Conservation (phyloP, 92 coral and sea anemone genomes). For the Parazoanthus atlanticus region DNA sequence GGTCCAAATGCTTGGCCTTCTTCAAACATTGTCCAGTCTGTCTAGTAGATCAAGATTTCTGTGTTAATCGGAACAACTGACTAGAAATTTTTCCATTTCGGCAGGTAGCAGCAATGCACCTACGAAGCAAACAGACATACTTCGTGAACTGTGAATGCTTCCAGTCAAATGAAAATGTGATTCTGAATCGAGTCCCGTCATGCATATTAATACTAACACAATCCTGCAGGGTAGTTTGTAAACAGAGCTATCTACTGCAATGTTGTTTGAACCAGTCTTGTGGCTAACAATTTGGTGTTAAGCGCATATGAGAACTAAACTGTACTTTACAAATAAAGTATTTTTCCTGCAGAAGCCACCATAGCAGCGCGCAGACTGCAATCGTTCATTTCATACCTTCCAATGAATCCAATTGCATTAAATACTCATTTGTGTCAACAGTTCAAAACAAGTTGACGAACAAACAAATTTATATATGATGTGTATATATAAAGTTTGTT, state of each 20-base stretch:
- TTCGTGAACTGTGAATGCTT: neutral
- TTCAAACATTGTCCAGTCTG: constrained; percentile 21
- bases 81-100: neutral
- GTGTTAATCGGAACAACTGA: neutral
- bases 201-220: constrained; percentile 32
- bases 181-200: neutral
- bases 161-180: neutral
- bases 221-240: constrained; percentile 14
- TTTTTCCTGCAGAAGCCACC: neutral
- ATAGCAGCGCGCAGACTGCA: constrained; percentile 18
- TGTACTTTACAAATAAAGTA: too few relatives aligned
- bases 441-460: constrained; percentile 16
- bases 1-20: constrained; percentile 11
- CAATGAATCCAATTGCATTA: constrained; percentile 25
- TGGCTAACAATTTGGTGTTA: neutral
- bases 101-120: neutral
- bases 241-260: neutral
- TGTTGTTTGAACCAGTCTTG: neutral
- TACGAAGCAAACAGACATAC: constrained; percentile 21
- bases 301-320: neutral
- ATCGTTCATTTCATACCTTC: neutral
- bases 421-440: constrained; percentile 15
- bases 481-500: neutral
- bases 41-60: neutral
- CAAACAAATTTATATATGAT: neutral